Evolutionary conservation across 2,888 invertebrate species (phyloP).

Genomic region (Hydraecia micacea): DNA sequence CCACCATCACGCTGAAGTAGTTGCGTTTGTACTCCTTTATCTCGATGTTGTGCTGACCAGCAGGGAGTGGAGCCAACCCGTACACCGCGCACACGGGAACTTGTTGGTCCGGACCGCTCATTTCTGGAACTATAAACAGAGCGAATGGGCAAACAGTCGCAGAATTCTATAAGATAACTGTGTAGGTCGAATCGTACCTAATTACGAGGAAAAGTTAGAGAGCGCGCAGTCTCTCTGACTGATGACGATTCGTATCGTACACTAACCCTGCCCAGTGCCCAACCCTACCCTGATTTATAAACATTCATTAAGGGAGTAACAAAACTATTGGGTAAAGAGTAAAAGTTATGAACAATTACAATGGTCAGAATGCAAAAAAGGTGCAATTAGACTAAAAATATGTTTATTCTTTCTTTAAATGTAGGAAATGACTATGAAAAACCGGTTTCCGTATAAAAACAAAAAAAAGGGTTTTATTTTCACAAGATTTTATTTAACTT

Average conservation of each 20-base stretch:
- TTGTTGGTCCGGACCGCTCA: constrained; percentile 12
- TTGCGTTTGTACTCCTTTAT: constrained; percentile 5
- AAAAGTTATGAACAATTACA: neutral
- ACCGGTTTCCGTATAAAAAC: too few relatives aligned
- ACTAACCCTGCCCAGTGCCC: neutral
- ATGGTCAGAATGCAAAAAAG: neutral
- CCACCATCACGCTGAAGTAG: constrained; percentile 40
- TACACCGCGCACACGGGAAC: neutral
- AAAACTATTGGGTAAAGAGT: neutral
- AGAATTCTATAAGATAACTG: neutral
- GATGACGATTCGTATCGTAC: neutral
- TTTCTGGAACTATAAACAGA: constrained; percentile 27
- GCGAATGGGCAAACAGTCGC: neutral
- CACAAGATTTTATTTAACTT: too few relatives aligned
- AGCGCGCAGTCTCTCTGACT: neutral
- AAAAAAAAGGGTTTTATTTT: too few relatives aligned
- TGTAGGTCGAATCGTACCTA: neutral
- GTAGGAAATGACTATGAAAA: too few relatives aligned
- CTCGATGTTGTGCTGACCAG: neutral
- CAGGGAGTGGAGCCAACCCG: neutral
- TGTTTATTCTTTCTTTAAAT: too few relatives aligned
- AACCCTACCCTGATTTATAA: neutral
- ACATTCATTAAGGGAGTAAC: neutral
- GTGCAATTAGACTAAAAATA: too few relatives aligned
- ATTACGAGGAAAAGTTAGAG: neutral